These are phyloP conservation scores for Dione juno DNA, from an alignment of 2,888 invertebrate genomes.

Conservation along the genomic window DNA sequence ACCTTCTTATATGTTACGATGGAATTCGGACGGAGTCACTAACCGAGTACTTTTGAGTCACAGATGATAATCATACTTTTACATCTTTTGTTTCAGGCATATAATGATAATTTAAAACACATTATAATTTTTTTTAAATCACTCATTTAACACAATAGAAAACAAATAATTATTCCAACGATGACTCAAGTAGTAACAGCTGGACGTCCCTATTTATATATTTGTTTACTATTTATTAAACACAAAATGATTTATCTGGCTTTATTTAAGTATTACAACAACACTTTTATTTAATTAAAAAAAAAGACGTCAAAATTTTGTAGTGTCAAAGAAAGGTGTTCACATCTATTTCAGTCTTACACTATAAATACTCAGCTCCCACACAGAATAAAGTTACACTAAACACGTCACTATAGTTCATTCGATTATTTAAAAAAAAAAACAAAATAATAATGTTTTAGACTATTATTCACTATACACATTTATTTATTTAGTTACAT, in stretches of 20 bases:
- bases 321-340: neutral
- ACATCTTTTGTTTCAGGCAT: neutral
- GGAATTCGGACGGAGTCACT: slow-evolving; percentile 1
- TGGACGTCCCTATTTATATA: slow-evolving; percentile 2
- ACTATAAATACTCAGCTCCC: slow-evolving; percentile 21
- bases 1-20: neutral
- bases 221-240: neutral
- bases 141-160: neutral
- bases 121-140: neutral
- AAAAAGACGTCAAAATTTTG: neutral
- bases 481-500: neutral
- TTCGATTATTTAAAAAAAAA: neutral
- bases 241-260: neutral
- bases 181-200: slow-evolving; percentile 5
- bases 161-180: neutral
- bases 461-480: neutral
- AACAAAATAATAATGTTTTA: neutral
- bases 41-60: slow-evolving; percentile 4
- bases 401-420: slow-evolving; percentile 3
- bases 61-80: slow-evolving; percentile 7
- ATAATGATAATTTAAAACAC: neutral
- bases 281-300: neutral
- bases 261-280: neutral
- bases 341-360: neutral
- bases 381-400: neutral